Evolutionary conservation across 92 coral and sea anemone species (phyloP), one percentile per base, ranked within the genome.

Genomic region (Nematostella vectensis): DNA sequence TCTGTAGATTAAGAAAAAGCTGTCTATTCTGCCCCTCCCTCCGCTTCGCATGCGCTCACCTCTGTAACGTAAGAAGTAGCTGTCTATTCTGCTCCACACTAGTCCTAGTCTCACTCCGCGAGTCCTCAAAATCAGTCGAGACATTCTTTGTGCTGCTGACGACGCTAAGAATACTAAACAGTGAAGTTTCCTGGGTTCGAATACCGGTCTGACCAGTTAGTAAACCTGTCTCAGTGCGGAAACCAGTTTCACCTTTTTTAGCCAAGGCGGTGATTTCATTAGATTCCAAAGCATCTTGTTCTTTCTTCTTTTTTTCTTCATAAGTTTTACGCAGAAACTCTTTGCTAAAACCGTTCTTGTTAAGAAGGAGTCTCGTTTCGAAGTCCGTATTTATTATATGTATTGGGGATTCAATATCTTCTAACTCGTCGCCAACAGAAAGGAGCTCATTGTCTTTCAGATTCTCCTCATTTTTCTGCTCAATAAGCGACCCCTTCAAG

Each of bases 31-130:
- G n/a, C n/a, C n/a, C n/a, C n/a, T n/a, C n/a, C n/a, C n/a, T n/a
- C n/a, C n/a, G n/a, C n/a, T n/a, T n/a, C n/a, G n/a, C n/a, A n/a
- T n/a, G n/a, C n/a, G n/a, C n/a, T n/a, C 69, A 82, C 99, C 99
- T 93, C 53, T 93, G 99, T 65, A 87, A 66, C 16, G 96, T 80
- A 29, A 93, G 76, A 37, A 93, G 62, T 40, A 75, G 54, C 67
- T 93, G 93, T 60, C 83, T 78, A 51, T 76, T 78, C 62, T 87
- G 99, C 48, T 87, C 77, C 62, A 87, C 61, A 62, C 80, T 82
- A 62, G 59, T 72, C 39, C n/a, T n/a, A 36, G 59, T 72, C 39
- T 74, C 82, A 61, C 87, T 78, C 1, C 48, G 54, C 25, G 58
- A 33, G 30, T 75, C 96, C 22, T 79, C 94, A 3, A 60, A 47